phyloP scores from a whole-genome alignment of 2,113 vertebrate species.

The Ochotona curzoniae region DNA sequence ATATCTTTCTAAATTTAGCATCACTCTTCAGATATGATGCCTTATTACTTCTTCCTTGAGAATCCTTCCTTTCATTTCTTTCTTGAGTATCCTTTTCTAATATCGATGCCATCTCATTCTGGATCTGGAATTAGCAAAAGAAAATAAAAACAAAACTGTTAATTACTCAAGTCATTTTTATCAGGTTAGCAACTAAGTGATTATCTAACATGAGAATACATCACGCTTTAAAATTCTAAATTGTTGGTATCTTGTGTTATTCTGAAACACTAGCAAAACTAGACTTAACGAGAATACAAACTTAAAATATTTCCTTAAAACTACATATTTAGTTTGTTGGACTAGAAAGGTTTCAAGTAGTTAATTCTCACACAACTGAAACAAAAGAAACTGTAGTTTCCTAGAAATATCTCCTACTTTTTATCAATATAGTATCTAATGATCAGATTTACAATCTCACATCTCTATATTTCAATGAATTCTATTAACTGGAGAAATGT shows the following conservation, averaged over 20 bases:
- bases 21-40: slow-evolving; percentile 72
- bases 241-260: slow-evolving; percentile 37
- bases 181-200: slow-evolving; percentile 50
- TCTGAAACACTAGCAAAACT: slow-evolving; percentile 8
- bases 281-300: slow-evolving; percentile 48
- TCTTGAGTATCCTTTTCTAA: slow-evolving; percentile 58
- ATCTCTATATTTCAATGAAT: slow-evolving; percentile 49
- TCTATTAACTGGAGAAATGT: slow-evolving; percentile 41
- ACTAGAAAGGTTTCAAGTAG: slow-evolving; percentile 28
- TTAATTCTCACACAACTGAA: slow-evolving; percentile 61
- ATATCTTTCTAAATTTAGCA: slow-evolving; percentile 84
- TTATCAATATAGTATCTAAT: slow-evolving; percentile 26
- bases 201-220: slow-evolving; percentile 18
- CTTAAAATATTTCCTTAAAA: slow-evolving; percentile 25
- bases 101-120: slow-evolving; percentile 80
- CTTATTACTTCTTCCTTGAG: slow-evolving; percentile 72
- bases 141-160: slow-evolving; percentile 76
- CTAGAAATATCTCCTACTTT: slow-evolving; percentile 43
- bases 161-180: slow-evolving; percentile 65
- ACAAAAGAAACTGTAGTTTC: slow-evolving; percentile 53
- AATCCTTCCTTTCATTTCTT: slow-evolving; percentile 71
- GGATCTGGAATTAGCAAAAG: slow-evolving; percentile 83
- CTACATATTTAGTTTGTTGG: slow-evolving; percentile 43
- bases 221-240: slow-evolving; percentile 65
- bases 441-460: slow-evolving; percentile 49